Percentiles rank a stretch among this genome's conserved stretches.
Evolutionary conservation across 2,888 invertebrate genomes (phyloP).

Genomic region (Acronicta aceris): DNA sequence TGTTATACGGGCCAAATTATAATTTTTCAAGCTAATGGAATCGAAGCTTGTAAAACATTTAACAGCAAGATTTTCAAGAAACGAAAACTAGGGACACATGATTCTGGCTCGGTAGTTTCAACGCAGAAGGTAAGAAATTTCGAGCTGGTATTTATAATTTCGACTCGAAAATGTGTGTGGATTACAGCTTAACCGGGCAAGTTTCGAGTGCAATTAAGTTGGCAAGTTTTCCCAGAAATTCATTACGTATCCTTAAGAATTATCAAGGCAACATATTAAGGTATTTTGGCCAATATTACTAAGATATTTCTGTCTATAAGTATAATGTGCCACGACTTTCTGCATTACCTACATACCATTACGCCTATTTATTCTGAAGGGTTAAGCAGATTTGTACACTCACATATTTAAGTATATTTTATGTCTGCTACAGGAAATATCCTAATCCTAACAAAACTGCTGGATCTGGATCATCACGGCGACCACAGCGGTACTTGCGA

Average conservation of each 20-base stretch:
- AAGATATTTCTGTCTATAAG: conserved; percentile 30
- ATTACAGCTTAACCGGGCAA: neutral
- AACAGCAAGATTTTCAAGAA: no score
- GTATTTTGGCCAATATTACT: conserved; percentile 50
- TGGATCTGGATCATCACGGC: no score
- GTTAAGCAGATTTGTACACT: neutral
- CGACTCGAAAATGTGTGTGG: neutral
- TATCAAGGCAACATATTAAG: conserved; percentile 42
- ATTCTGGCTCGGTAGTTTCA: no score
- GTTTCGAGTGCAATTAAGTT: conserved; percentile 23
- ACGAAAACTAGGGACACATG: no score
- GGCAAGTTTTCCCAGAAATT: conserved; percentile 34
- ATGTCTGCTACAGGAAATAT: no score
- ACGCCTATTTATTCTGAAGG: no score
- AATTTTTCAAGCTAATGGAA: no score
- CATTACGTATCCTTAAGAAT: conserved; percentile 22
- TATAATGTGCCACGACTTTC: conserved; percentile 18
- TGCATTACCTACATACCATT: neutral
- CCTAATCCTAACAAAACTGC: no score
- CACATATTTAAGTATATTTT: neutral
- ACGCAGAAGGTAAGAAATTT: neutral
- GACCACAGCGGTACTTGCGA: no score
- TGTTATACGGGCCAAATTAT: no score
- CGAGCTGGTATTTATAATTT: neutral
- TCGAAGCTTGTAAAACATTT: no score